phyloP scores from a whole-genome alignment of 2,888 invertebrate species.

The Aphodius sticticus region DNA sequence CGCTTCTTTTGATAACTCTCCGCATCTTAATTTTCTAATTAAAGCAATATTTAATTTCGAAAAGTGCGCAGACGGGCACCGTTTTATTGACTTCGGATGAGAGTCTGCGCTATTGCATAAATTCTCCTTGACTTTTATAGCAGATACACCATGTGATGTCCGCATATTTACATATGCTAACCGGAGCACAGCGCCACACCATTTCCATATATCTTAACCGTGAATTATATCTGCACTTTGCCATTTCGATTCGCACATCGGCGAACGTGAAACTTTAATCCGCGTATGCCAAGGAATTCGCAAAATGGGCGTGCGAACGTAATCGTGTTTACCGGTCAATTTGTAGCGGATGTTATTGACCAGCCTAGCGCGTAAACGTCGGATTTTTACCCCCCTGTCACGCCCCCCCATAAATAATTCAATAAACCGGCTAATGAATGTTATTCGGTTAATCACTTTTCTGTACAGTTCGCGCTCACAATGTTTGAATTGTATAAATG shows the following conservation, averaged over 20 bases:
- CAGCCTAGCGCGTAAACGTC: background rate
- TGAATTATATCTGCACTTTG: constrained; percentile 8
- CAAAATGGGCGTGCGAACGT: constrained; percentile 17
- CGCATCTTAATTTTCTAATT: background rate
- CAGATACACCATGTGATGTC: constrained; percentile 14
- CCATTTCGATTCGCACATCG: constrained; percentile 5
- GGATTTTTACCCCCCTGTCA: constrained; percentile 4
- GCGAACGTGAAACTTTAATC: background rate
- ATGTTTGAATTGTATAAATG: constrained; percentile 10
- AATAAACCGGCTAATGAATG: constrained; percentile 20
- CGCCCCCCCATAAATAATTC: constrained; percentile 20
- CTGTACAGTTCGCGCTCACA: background rate
- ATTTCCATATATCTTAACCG: constrained; percentile 7
- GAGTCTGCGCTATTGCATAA: constrained; percentile 17
- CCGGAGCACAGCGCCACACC: background rate
- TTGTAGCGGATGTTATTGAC: constrained; percentile 20
- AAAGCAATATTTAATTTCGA: background rate
- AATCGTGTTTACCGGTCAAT: constrained; percentile 14
- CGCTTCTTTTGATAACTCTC: background rate
- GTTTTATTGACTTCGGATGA: background rate
- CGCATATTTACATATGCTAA: constrained; percentile 20
- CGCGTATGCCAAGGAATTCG: background rate
- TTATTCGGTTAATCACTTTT: constrained; percentile 19
- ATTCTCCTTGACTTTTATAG: constrained; percentile 16
- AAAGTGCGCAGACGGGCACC: background rate